A percentile compares a stretch with the other conserved stretches of the same genome.
Conservation (phyloP, 2,113 vertebrate genomes). For the Paramisgurnus dabryanus region DNA sequence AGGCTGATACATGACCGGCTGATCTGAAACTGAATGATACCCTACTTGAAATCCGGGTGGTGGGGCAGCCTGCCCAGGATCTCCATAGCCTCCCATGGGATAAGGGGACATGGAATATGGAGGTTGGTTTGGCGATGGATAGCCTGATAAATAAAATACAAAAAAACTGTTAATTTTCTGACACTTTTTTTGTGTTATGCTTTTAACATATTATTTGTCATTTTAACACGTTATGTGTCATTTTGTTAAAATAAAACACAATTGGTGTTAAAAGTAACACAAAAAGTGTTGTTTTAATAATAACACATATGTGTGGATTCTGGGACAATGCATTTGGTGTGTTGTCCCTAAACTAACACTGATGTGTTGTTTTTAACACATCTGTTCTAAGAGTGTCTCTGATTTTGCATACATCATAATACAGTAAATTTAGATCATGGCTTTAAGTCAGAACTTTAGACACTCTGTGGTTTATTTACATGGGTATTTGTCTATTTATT, state of each 20-base stretch:
- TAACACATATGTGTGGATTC: no score
- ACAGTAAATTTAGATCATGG: background rate
- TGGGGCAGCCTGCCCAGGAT: slow-evolving; percentile 62
- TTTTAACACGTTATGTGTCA: no score
- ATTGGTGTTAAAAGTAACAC: no score
- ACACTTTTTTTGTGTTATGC: background rate
- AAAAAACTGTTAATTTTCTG: background rate
- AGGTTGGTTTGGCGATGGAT: slow-evolving; percentile 64
- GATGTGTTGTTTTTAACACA: no score
- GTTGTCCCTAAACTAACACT: no score
- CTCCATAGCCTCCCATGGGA: slow-evolving; percentile 65
- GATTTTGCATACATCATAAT: no score
- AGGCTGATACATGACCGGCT: slow-evolving; percentile 71
- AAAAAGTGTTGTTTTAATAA: no score
- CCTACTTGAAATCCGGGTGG: slow-evolving; percentile 72
- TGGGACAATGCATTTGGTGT: no score
- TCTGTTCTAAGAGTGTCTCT: no score
- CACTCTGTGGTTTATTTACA: background rate
- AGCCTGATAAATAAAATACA: slow-evolving; percentile 61
- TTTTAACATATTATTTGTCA: no score
- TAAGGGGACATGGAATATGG: slow-evolving; percentile 74
- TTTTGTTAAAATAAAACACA: no score
- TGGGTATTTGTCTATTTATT: background rate
- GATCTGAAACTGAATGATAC: slow-evolving; percentile 61
- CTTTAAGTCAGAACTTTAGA: slow-evolving; percentile 1